Base-by-base conservation (phyloP, 2,113 vertebrate species). In the Orcinus orca region DNA sequence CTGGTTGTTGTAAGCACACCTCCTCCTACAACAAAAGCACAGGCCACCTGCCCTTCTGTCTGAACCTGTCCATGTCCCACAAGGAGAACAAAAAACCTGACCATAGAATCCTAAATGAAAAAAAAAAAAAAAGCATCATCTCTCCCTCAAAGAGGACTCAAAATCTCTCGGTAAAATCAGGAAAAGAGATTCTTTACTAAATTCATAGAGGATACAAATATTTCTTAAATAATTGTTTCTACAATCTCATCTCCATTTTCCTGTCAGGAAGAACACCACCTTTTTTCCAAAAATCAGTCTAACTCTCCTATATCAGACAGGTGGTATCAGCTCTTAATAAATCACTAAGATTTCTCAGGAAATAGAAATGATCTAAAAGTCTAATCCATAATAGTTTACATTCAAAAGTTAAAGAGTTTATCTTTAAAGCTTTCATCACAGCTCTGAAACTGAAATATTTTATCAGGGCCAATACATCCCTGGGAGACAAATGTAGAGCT, bases 201-300 rank as follows among this genome's bases (percentile, higher is more conserved):
- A 90, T 85, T 53, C 88, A 44, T 50, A 62, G 44, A 93, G 33
- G 55, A 93, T 86, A 41, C 88, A 68, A 89, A 31, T 67, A 86
- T 41, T 67, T 87, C 86, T 82, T 73, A 53, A 70, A 88, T 60
- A 83, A 31, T 73, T 68, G 25, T 70, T n/a, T 8, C 38, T 76
- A 55, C 76, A 95, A 95, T 82, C 90, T 88, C 63, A 91, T 47
- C 86, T 89, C 63, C n/a, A 86, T 97, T 89, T 94, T 73, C 62
- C 36, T 53, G 36, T 81, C 92, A 88, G 44, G 84, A 63, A 95
- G 63, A 92, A 81, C 23, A 60, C 21, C 26, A 62, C 50, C 55
- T 88, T 93, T 74, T 41, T 84, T 76, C 88, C 50, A 93, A 31
- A 84, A 79, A 60, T 38, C 33, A 85, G 11, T 53, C 41, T 68